Evolutionary conservation across 2,888 invertebrate genomes (phyloP), one percentile per base, ranked within the genome.

Genomic region (Thymelicus acteon): DNA sequence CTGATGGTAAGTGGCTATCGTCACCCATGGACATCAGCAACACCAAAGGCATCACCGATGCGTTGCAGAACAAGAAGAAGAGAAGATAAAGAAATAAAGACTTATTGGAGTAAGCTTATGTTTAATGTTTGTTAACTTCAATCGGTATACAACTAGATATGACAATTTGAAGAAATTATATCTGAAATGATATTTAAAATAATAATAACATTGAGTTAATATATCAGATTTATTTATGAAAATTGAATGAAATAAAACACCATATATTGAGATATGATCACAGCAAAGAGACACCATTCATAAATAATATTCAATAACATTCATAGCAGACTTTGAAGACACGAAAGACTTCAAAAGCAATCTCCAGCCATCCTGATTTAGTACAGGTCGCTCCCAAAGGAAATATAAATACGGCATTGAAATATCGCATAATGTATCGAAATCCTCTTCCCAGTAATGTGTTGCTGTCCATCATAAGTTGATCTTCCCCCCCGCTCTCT

Each of bases 391-490:
- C 73, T 82, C 88, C 85, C 89, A 58, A 75, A 86, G 88, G 90
- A 87, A 89, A 90, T 89, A 90, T 90, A 91, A 90, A 91, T 90
- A 90, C 86, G 77, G 86, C 85, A 90, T 91, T 89, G 90, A 91
- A 91, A 92, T 90, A 91, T 88, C 87, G 85, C 80, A 88, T 90
- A 91, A 90, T 89, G 83, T 89, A 90, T 90, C 86, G 88, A 82
- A 88, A 89, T 89, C 87, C 84, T 84, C 84, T 81, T 81, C 83
- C 77, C 78, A 78, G 83, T 83, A 82, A 81, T 84, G 80, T 82
- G 76, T 78, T 83, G 80, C 75, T 73, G 80, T 72, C 91, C 85
- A 85, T 72, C 72, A 54, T 74, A 63, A 7, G 4, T 13, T 74
- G 88, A 81, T 10, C 86, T 78, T 37, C 78, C 75, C 49, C 72